Conservation (phyloP, 2,113 vertebrate genomes). For the Phalacrocorax brasilianus region DNA sequence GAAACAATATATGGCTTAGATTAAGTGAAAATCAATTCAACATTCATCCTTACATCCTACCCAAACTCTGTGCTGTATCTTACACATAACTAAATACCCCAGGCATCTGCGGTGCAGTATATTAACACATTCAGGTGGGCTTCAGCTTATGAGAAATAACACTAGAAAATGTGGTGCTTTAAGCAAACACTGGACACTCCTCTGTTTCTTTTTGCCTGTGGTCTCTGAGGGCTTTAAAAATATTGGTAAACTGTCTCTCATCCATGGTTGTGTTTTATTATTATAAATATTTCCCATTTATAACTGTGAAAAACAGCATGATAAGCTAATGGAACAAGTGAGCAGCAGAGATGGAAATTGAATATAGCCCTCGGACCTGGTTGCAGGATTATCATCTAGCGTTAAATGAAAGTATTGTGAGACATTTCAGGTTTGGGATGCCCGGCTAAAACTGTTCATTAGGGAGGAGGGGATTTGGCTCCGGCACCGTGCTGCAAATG, state of each 20-base stretch:
- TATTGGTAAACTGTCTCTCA: neutral
- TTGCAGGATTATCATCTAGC: neutral
- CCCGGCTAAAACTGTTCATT: neutral
- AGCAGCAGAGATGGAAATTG: neutral
- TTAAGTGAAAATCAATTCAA: neutral
- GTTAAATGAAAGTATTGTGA: neutral
- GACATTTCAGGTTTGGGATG: neutral
- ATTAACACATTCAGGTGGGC: neutral
- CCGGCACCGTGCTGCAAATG: rapidly evolving
- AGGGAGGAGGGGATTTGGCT: neutral
- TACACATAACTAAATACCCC: neutral
- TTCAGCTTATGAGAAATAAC: neutral
- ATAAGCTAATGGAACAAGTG: neutral
- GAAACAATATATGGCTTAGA: neutral
- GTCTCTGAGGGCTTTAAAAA: neutral
- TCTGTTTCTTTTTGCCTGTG: neutral
- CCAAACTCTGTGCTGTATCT: neutral
- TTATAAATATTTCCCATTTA: neutral
- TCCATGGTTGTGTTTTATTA: neutral
- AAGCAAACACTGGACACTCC: neutral
- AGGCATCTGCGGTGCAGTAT: neutral
- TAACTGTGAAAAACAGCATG: neutral
- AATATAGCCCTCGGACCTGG: neutral
- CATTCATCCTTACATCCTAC: neutral
- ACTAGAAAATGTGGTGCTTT: neutral